Percentiles rank a stretch among this genome's conserved stretches.
Conservation (phyloP, 2,797 vertebrate species). For the Crax fasciolata region DNA sequence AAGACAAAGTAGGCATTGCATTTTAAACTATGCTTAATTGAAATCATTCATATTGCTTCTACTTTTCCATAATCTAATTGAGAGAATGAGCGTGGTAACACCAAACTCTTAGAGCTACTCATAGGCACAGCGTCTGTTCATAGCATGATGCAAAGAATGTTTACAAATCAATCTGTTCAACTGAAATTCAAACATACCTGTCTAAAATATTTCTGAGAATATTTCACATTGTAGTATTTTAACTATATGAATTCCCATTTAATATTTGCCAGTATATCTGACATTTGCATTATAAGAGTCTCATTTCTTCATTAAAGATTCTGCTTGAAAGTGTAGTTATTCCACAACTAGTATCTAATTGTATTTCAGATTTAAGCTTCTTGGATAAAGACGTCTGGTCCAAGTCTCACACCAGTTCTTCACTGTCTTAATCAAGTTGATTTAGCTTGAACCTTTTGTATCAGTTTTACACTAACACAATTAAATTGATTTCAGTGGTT, state of each 20-base stretch:
- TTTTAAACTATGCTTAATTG: slow-evolving; percentile 16
- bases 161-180: neutral
- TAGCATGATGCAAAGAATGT: neutral
- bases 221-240: neutral
- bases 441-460: neutral
- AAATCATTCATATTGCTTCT: neutral
- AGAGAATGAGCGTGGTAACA: neutral
- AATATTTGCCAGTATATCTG: neutral
- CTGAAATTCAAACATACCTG: neutral
- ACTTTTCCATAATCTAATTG: neutral
- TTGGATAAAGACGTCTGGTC: neutral
- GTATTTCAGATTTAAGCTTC: neutral
- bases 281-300: neutral
- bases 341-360: neutral
- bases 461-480: neutral
- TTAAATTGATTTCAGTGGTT: neutral
- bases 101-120: neutral
- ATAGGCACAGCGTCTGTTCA: neutral
- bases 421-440: neutral
- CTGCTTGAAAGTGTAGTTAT: neutral
- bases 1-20: neutral
- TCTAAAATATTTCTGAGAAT: neutral
- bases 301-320: neutral
- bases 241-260: neutral
- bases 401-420: neutral